Conservation (phyloP, 2,113 vertebrate species). For the Nipponia nippon region DNA sequence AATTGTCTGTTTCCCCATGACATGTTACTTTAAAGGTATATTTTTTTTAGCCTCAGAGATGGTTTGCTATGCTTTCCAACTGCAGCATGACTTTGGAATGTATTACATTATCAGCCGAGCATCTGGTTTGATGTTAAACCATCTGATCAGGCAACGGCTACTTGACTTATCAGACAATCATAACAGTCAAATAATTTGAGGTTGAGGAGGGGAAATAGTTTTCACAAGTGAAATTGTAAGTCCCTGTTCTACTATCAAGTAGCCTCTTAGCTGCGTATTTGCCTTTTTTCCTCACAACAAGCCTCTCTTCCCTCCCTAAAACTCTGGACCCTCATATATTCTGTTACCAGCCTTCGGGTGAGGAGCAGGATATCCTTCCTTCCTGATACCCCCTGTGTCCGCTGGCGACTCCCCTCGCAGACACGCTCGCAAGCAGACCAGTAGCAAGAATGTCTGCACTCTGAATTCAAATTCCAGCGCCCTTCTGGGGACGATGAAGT, state of each 20-base stretch:
- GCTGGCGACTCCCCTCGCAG: background rate
- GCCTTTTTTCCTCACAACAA: background rate
- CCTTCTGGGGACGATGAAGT: background rate
- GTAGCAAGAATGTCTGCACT: background rate
- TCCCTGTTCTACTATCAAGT: background rate
- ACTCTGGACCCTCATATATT: background rate
- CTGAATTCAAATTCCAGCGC: background rate
- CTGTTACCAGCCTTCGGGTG: background rate
- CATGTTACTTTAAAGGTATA: background rate
- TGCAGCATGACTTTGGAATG: background rate
- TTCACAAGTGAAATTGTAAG: background rate
- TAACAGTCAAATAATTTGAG: background rate
- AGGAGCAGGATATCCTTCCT: background rate
- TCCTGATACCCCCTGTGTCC: fast-evolving
- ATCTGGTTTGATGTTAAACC: background rate
- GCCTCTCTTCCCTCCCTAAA: background rate
- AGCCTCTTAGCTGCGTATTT: background rate
- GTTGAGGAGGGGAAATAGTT: background rate
- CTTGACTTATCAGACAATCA: background rate
- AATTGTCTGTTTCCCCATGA: background rate
- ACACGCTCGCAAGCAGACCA: background rate
- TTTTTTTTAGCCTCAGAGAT: background rate
- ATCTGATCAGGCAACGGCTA: background rate
- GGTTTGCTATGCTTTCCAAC: background rate
- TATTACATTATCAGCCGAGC: background rate